Base-by-base conservation (phyloP, 2,888 invertebrate species). In the Diloba caeruleocephala region DNA sequence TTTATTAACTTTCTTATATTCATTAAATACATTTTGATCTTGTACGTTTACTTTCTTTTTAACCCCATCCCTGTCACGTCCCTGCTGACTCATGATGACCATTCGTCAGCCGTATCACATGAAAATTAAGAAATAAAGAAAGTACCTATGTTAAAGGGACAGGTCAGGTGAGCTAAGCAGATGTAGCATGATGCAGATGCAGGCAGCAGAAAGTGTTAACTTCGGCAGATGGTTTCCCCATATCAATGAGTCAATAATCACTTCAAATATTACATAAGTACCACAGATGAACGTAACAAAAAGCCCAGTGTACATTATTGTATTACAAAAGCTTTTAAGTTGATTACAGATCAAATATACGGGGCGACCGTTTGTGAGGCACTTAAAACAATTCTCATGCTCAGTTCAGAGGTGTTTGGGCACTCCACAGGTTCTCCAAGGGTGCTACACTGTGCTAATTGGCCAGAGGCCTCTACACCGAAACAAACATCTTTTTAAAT, bases 401-500 rank as follows among this genome's bases (percentile, higher is more conserved):
- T 34, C 44, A 52, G 49, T 43, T 54, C 19, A 13, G 55, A 65
- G 52, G 46, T 66, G 43, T 57, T 57, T 39, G 44, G 53, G 39
- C 36, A 44, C 50, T 68, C 48, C 38, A 66, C 55, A 53, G 57
- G 55, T 53, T 51, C 60, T 39, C 49, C 14, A 43, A 15, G 51
- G 62, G 38, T 57, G 50, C 50, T 32, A 46, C 42, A 46, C 33
- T 43, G 74, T 80, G 81, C 81, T 90, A 89, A 89, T 89, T 88
- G 88, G 74, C 74, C 76, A 76, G 71, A 36, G 56, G 46, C 50
- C 39, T 68, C 52, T 49, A 49, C 55, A 50, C 62, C 65, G 61
- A 75, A 66, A 74, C 69, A 68, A 76, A 76, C 76, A 76, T 81
- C 71, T 82, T 83, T 82, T 84, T 68, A 75, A 80, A 85, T 82